These are phyloP conservation scores for Dicycla oo DNA, from an alignment of 2,888 invertebrate species.

Conservation along the genomic window DNA sequence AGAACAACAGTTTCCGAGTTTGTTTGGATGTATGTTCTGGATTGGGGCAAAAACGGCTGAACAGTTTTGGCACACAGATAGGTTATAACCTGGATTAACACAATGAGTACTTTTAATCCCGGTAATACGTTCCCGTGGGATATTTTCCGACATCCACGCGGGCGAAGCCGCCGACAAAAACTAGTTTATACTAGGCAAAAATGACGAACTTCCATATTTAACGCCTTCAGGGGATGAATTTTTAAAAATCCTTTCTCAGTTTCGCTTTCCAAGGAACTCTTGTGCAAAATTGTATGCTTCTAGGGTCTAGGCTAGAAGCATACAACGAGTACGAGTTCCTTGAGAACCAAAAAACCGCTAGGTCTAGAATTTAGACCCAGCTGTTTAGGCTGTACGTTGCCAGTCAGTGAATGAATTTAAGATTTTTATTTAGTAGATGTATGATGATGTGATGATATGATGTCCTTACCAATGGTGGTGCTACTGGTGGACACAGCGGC, in stretches of 20 bases:
- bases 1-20: no score
- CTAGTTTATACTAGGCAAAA: no score
- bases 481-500: conserved; percentile 73
- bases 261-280: background rate
- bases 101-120: no score
- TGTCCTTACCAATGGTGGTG: conserved; percentile 67
- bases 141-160: no score
- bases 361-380: background rate
- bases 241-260: background rate
- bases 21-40: background rate
- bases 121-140: no score
- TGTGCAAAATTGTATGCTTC: background rate
- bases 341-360: no score
- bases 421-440: background rate
- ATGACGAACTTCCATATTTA: background rate
- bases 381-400: background rate
- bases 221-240: background rate
- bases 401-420: background rate
- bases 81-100: background rate
- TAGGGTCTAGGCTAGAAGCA: background rate
- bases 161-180: no score
- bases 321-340: no score
- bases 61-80: background rate
- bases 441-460: no score
- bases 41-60: background rate